Percentiles rank a stretch among this genome's conserved stretches.
Evolutionary conservation across 2,888 invertebrate species (phyloP).

Genomic region (Cheilosia variabilis): DNA sequence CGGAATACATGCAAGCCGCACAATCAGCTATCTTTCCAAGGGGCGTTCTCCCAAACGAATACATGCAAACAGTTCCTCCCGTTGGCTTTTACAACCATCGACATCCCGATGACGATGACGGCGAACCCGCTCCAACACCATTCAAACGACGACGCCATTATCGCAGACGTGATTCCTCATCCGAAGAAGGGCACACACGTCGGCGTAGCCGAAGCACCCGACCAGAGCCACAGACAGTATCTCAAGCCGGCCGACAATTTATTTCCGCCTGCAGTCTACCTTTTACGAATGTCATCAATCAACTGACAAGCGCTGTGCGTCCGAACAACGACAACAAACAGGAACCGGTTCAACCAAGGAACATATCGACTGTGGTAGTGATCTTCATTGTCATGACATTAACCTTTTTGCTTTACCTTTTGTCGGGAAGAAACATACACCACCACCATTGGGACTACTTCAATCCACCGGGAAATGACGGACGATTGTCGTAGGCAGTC

Average conservation of each 20-base stretch:
- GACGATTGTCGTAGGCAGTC: slow-evolving; percentile 79
- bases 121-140: slow-evolving; percentile 82
- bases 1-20: slow-evolving; percentile 29
- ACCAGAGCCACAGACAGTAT: slow-evolving; percentile 87
- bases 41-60: slow-evolving; percentile 83
- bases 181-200: slow-evolving; percentile 84
- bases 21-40: slow-evolving; percentile 77
- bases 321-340: slow-evolving; percentile 83
- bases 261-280: slow-evolving; percentile 88
- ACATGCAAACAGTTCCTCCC: slow-evolving; percentile 85
- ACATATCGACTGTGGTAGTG: slow-evolving; percentile 90
- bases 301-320: slow-evolving; percentile 86
- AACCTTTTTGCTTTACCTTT: slow-evolving; percentile 90
- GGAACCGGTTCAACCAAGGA: slow-evolving; percentile 84
- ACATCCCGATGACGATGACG: slow-evolving; percentile 82
- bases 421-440: slow-evolving; percentile 90
- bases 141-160: slow-evolving; percentile 85
- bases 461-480: slow-evolving; percentile 89
- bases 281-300: slow-evolving; percentile 87
- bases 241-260: slow-evolving; percentile 89
- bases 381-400: slow-evolving; percentile 91
- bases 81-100: slow-evolving; percentile 84
- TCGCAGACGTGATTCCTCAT: slow-evolving; percentile 85
- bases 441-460: slow-evolving; percentile 95
- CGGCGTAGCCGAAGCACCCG: slow-evolving; percentile 82